Evolutionary conservation across 2,113 vertebrate species (phyloP).

Genomic region (Taxidea taxus): DNA sequence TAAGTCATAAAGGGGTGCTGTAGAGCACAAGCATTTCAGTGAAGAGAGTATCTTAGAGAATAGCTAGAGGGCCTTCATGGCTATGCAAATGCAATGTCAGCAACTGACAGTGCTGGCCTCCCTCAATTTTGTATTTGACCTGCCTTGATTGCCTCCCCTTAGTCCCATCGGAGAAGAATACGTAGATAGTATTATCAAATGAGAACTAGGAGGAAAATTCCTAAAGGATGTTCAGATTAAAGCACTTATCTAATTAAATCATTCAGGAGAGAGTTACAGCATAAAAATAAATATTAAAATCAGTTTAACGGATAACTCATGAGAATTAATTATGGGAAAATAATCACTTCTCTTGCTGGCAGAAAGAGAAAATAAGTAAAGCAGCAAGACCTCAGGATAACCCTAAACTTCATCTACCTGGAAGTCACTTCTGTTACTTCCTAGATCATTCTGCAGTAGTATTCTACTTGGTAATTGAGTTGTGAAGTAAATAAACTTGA

Average conservation of each 20-base stretch:
- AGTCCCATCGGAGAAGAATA: neutral
- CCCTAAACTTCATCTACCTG: neutral
- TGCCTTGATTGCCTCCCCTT: neutral
- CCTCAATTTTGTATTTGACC: neutral
- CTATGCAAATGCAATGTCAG: neutral
- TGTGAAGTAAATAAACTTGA: neutral
- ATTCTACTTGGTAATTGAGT: neutral
- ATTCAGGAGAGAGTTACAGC: neutral
- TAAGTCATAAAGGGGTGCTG: neutral
- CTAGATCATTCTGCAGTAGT: neutral
- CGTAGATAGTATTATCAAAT: neutral
- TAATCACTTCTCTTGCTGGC: neutral
- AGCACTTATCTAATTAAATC: neutral
- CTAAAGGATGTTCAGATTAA: neutral
- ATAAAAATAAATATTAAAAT: slow-evolving; percentile 38
- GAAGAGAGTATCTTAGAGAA: neutral
- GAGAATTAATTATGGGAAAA: neutral
- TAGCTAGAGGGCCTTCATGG: neutral
- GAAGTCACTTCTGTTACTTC: neutral
- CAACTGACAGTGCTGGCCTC: fast-evolving
- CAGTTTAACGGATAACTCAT: neutral
- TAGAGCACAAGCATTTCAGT: neutral
- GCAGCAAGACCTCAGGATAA: neutral
- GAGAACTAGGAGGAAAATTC: neutral
- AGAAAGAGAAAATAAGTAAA: neutral